A percentile compares a stretch with the other conserved stretches of the same genome.
phyloP scores from a whole-genome alignment of 2,113 vertebrate species.

The Patagioenas fasciata region DNA sequence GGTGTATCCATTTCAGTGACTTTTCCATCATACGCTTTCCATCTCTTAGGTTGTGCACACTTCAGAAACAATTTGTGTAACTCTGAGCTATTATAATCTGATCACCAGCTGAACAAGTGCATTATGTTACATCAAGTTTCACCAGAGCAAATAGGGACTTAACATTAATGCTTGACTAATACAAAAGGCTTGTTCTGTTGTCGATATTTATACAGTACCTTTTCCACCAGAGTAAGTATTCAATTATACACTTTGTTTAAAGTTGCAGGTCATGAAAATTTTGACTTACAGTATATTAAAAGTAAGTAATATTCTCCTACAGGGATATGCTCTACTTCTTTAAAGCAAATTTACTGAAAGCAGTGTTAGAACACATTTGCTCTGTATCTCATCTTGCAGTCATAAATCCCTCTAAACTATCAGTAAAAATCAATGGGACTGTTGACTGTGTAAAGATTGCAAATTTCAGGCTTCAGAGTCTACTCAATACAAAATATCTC shows the following conservation, averaged over 20 bases:
- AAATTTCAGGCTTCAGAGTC: neutral
- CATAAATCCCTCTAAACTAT: slow-evolving; percentile 26
- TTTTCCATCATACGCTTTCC: slow-evolving; percentile 79
- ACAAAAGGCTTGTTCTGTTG: neutral
- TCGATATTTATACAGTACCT: neutral
- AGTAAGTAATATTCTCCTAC: slow-evolving; percentile 5
- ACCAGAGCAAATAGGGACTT: neutral
- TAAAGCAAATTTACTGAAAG: neutral
- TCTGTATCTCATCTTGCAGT: neutral
- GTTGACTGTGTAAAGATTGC: neutral
- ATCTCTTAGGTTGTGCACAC: slow-evolving; percentile 83
- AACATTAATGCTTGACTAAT: neutral
- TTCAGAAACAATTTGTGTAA: slow-evolving; percentile 70
- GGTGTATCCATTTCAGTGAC: slow-evolving; percentile 84
- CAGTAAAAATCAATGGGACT: slow-evolving; percentile 20
- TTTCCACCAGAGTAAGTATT: neutral
- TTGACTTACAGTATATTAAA: neutral
- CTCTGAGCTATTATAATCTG: neutral
- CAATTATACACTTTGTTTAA: neutral
- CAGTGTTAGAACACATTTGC: neutral
- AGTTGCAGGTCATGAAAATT: neutral
- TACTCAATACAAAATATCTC: neutral
- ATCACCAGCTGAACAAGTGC: neutral
- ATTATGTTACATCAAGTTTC: neutral
- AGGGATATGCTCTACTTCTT: neutral